A percentile compares a stretch with the other conserved stretches of the same genome.
phyloP scores from a whole-genome alignment of 1,140 invertebrate genomes.

The Dinothrombium tinctorium region DNA sequence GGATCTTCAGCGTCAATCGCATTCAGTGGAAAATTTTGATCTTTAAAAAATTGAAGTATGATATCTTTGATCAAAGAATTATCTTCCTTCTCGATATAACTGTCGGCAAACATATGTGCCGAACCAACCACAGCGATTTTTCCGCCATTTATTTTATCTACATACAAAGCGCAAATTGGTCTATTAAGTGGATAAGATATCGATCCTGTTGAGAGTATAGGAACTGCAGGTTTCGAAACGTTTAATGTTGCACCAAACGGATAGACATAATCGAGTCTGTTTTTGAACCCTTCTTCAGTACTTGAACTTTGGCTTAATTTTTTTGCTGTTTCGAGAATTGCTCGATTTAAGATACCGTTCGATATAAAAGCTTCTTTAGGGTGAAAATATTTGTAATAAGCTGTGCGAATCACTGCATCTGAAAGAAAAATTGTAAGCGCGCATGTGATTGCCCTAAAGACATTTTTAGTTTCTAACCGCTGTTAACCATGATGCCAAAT shows the following conservation, averaged over 20 bases:
- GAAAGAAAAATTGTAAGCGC: not conserved
- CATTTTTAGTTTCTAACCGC: conserved; percentile 32
- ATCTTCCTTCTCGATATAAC: conserved; percentile 83
- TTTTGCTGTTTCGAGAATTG: conserved; percentile 13
- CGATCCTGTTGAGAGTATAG: conserved; percentile 69
- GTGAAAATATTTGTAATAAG: conserved; percentile 93
- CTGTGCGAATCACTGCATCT: conserved; percentile 27
- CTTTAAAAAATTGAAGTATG: conserved; percentile 56
- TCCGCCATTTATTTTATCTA: conserved; percentile 27
- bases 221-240: conserved; percentile 57
- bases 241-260: conserved; percentile 86
- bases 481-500: conserved; percentile 83
- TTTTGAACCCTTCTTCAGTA: not conserved
- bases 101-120: conserved; percentile 32
- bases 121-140: conserved; percentile 33
- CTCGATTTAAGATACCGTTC: conserved; percentile 58
- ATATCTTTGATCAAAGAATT: conserved; percentile 54
- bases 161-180: conserved; percentile 64
- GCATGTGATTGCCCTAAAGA: not conserved
- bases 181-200: conserved; percentile 79
- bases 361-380: conserved; percentile 84
- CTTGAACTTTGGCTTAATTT: conserved; percentile 3
- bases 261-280: conserved; percentile 34
- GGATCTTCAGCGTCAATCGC: conserved; percentile 72
- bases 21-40: conserved; percentile 39